A percentile compares a stretch with the other conserved stretches of the same genome.
These are phyloP conservation scores for Xiphophorus hellerii DNA, from an alignment of 2,113 vertebrate genomes.

Conservation along the genomic window DNA sequence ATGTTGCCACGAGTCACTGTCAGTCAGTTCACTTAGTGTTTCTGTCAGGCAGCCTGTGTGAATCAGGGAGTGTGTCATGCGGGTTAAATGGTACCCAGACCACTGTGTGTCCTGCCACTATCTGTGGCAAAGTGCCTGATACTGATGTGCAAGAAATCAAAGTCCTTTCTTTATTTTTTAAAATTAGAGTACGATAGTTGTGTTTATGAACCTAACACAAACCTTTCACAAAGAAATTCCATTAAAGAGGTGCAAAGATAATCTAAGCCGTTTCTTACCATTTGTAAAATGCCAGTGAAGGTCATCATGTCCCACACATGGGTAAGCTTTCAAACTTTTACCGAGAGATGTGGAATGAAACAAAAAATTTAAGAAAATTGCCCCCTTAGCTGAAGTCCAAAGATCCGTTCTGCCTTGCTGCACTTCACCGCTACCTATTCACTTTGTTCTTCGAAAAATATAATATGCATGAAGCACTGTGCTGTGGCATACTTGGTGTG, in stretches of 20 bases:
- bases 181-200: constrained; percentile 42
- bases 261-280: not conserved
- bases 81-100: constrained; percentile 72
- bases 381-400: not conserved
- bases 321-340: not conserved
- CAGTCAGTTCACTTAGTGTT: constrained; percentile 56
- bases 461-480: not conserved
- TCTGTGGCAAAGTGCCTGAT: constrained; percentile 66
- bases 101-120: constrained; percentile 67
- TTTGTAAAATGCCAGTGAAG: not conserved
- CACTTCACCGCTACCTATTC: not conserved
- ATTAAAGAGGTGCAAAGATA: not conserved
- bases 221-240: not conserved
- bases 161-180: constrained; percentile 19
- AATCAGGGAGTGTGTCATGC: constrained; percentile 64
- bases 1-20: constrained; percentile 55
- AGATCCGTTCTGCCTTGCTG: not conserved
- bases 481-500: too few relatives aligned
- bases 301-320: not conserved
- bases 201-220: constrained; percentile 58
- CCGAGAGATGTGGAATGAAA: not conserved
- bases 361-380: not conserved
- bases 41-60: constrained; percentile 58
- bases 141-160: constrained; percentile 69
- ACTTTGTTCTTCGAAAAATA: not conserved